phyloP scores from a whole-genome alignment of 2,888 invertebrate genomes.

The Antheraea yamamai region DNA sequence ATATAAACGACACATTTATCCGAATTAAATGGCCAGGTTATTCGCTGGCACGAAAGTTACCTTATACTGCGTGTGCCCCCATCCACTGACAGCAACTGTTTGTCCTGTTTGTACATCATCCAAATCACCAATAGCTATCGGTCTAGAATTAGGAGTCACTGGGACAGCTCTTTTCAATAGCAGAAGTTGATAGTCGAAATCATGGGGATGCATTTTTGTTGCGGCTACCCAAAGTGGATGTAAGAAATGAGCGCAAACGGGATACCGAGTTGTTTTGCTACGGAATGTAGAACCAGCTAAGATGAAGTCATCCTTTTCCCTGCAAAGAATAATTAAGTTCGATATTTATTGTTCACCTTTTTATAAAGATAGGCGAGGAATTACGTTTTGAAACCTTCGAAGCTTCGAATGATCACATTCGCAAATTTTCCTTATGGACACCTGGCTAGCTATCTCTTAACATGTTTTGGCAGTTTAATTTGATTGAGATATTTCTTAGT shows the following conservation, averaged over 20 bases:
- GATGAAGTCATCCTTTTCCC: conserved; percentile 52
- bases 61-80: conserved; percentile 63
- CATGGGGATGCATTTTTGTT: conserved; percentile 48
- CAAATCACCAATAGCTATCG: conserved; percentile 60
- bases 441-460: background rate
- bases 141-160: conserved; percentile 48
- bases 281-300: conserved; percentile 60
- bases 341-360: background rate
- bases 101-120: conserved; percentile 49
- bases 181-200: conserved; percentile 70
- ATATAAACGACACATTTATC: too few species aligned
- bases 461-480: background rate
- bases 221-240: conserved; percentile 54
- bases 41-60: conserved; percentile 35
- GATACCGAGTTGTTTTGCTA: conserved; percentile 45
- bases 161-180: conserved; percentile 61
- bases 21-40: background rate
- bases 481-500: background rate
- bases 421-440: background rate
- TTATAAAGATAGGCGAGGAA: background rate
- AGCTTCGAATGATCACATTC: background rate
- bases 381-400: background rate
- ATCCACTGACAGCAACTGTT: conserved; percentile 58
- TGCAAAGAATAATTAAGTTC: conserved; percentile 29
- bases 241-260: conserved; percentile 65